These are phyloP conservation scores for Chelmon rostratus DNA, from an alignment of 2,797 vertebrate genomes.

Conservation along the genomic window DNA sequence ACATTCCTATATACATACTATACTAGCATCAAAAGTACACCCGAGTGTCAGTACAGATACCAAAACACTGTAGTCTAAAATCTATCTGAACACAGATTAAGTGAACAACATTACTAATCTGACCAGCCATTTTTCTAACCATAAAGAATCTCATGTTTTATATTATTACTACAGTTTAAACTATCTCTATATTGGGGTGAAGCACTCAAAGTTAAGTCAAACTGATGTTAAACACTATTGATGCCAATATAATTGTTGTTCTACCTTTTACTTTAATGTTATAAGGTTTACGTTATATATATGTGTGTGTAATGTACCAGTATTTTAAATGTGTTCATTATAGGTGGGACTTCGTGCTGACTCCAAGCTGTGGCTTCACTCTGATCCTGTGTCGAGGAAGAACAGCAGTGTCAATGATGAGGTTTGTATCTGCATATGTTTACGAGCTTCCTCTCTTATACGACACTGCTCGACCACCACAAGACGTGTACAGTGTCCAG, in stretches of 20 bases:
- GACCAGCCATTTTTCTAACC: rapidly evolving
- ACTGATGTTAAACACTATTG: background rate
- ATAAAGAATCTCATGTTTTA: background rate
- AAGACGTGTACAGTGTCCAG: background rate
- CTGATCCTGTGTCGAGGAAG: slow-evolving; percentile 90
- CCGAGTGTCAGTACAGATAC: background rate
- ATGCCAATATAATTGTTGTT: background rate
- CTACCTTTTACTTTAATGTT: background rate
- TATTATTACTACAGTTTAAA: background rate
- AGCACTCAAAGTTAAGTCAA: background rate
- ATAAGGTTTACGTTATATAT: background rate
- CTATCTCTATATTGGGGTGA: background rate
- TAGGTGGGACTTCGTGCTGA: slow-evolving; percentile 88
- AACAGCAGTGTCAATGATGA: slow-evolving; percentile 81
- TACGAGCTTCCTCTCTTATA: background rate
- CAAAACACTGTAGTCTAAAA: background rate
- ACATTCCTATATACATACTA: no score
- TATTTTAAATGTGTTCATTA: background rate
- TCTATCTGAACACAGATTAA: no score
- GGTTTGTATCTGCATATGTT: slow-evolving; percentile 77
- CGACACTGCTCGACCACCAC: background rate
- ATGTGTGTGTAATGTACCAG: background rate
- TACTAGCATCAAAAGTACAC: no score
- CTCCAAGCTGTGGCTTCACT: slow-evolving; percentile 90
- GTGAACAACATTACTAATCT: background rate